Evolutionary conservation across 1,140 invertebrate species (phyloP).

Genomic region (Helicoverpa zea): DNA sequence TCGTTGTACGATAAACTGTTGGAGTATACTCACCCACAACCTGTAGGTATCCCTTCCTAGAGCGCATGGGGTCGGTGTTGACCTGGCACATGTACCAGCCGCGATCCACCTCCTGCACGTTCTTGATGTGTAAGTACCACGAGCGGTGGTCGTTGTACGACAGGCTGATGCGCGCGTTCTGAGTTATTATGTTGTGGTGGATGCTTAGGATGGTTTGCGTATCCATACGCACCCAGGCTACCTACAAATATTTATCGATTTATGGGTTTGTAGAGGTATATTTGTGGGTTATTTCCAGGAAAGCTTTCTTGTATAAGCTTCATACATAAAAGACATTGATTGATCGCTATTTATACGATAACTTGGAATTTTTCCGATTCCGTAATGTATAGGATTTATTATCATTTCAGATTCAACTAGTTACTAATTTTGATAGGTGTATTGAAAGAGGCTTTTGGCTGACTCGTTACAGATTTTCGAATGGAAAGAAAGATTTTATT

Average conservation of each 20-base stretch:
- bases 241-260: slow-evolving; percentile 85
- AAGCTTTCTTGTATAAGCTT: no score
- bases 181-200: slow-evolving; percentile 95
- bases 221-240: slow-evolving; percentile 96
- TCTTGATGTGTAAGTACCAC: slow-evolving; percentile 95
- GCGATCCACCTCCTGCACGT: slow-evolving; percentile 93
- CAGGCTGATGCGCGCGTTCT: slow-evolving; percentile 94
- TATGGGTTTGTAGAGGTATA: not conserved
- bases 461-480: no score
- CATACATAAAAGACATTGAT: no score
- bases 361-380: no score
- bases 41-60: slow-evolving; percentile 94
- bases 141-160: slow-evolving; percentile 95
- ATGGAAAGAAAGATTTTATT: not conserved
- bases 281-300: no score
- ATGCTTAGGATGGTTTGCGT: slow-evolving; percentile 97
- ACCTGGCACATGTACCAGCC: slow-evolving; percentile 96
- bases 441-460: no score
- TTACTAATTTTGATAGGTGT: no score
- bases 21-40: slow-evolving; percentile 91
- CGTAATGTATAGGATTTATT: no score
- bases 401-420: no score
- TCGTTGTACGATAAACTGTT: slow-evolving; percentile 17
- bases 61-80: slow-evolving; percentile 95
- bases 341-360: no score